phyloP scores from a whole-genome alignment of 2,797 vertebrate species.

The Petrocephalus schoutedeni region DNA sequence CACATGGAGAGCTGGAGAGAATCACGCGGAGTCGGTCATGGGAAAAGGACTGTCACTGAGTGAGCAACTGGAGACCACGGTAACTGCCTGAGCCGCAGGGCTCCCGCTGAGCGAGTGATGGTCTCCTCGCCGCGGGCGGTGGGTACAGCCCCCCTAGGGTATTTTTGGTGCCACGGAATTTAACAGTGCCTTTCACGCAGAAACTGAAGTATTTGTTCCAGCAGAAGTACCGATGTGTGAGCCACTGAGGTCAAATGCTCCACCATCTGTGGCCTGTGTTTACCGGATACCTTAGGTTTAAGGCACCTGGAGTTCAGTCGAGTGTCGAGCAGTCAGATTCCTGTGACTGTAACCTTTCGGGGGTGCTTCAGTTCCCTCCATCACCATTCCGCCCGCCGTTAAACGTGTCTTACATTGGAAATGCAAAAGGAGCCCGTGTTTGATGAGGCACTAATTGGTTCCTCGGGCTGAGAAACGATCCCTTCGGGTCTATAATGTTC shows the following conservation, averaged over 20 bases:
- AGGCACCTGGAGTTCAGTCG: not conserved
- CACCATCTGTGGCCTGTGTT: not conserved
- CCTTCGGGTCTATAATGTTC: not conserved
- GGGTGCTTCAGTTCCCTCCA: not conserved
- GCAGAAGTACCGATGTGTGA: not conserved
- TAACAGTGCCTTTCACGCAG: not conserved
- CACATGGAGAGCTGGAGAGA: not conserved
- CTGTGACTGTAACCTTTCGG: not conserved
- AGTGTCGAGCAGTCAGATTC: not conserved
- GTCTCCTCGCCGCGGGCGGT: not conserved
- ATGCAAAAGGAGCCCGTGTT: not conserved
- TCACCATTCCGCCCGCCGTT: not conserved
- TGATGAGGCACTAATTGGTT: constrained; percentile 11
- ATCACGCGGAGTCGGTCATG: not conserved
- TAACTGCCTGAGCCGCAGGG: not conserved
- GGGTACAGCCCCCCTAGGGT: not conserved
- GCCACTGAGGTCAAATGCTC: not conserved
- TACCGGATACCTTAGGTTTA: not conserved
- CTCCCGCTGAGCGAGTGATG: not conserved
- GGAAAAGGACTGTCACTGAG: not conserved
- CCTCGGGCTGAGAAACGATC: not conserved
- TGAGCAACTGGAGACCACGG: not conserved
- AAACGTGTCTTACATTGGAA: not conserved
- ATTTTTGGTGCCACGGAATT: not conserved
- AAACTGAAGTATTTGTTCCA: not conserved